These are phyloP conservation scores for Laticauda laticaudata DNA, from an alignment of 2,113 vertebrate genomes.

Conservation along the genomic window DNA sequence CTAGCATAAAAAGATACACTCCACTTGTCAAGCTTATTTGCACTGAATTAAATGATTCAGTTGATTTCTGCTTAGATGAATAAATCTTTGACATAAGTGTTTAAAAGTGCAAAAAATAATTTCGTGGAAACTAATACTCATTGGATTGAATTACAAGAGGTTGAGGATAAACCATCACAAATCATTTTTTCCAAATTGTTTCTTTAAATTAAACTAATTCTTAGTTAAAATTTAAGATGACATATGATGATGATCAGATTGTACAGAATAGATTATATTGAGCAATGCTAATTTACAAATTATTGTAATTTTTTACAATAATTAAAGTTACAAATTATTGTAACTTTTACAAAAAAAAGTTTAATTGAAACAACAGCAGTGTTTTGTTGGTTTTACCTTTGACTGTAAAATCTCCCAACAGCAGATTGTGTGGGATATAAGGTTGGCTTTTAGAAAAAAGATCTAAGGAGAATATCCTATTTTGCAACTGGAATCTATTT, in stretches of 20 bases:
- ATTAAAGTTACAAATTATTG: no score
- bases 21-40: background rate
- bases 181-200: background rate
- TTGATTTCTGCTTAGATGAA: background rate
- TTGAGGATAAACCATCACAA: background rate
- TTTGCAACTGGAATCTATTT: background rate
- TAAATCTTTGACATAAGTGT: background rate
- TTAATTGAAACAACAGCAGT: background rate
- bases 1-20: background rate
- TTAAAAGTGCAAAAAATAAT: background rate
- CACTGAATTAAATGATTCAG: background rate
- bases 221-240: background rate
- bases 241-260: background rate
- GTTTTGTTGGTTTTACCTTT: background rate
- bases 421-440: background rate
- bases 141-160: background rate
- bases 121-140: background rate
- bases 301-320: no score
- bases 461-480: background rate
- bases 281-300: background rate
- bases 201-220: background rate
- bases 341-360: no score
- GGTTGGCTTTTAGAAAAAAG: background rate
- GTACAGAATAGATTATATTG: background rate
- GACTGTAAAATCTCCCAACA: background rate